These are phyloP conservation scores for Perca flavescens DNA, from an alignment of 2,113 vertebrate genomes.

Conservation along the genomic window DNA sequence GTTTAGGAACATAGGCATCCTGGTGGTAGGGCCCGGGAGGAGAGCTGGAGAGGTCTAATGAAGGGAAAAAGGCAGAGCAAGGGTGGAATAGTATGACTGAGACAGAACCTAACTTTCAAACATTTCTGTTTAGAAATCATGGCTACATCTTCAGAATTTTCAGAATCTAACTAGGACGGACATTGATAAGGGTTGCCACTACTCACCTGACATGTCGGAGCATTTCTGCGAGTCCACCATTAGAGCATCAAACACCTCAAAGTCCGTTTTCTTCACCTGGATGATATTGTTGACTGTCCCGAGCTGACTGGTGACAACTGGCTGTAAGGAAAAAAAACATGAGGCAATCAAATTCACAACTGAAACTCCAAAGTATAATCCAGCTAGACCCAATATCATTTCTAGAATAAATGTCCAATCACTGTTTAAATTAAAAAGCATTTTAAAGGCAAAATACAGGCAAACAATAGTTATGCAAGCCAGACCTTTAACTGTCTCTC, in stretches of 20 bases:
- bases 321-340: slow-evolving; percentile 77
- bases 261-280: slow-evolving; percentile 99
- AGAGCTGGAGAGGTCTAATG: slow-evolving; percentile 94
- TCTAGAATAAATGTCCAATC: neutral
- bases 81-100: neutral
- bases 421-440: neutral
- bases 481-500: neutral
- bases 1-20: slow-evolving; percentile 92
- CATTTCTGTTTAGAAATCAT: neutral
- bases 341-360: neutral
- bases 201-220: slow-evolving; percentile 94
- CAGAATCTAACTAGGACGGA: neutral
- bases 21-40: slow-evolving; percentile 98
- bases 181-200: neutral
- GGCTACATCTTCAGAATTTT: neutral
- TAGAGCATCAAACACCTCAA: slow-evolving; percentile 98
- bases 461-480: neutral
- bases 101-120: neutral
- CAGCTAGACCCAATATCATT: neutral
- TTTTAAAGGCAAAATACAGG: neutral
- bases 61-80: slow-evolving; percentile 8
- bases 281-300: slow-evolving; percentile 97
- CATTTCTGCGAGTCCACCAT: slow-evolving; percentile 99
- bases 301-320: slow-evolving; percentile 93
- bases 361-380: neutral